Base-by-base conservation (phyloP, 1,140 invertebrate genomes). In the Euwallacea fornicatus region DNA sequence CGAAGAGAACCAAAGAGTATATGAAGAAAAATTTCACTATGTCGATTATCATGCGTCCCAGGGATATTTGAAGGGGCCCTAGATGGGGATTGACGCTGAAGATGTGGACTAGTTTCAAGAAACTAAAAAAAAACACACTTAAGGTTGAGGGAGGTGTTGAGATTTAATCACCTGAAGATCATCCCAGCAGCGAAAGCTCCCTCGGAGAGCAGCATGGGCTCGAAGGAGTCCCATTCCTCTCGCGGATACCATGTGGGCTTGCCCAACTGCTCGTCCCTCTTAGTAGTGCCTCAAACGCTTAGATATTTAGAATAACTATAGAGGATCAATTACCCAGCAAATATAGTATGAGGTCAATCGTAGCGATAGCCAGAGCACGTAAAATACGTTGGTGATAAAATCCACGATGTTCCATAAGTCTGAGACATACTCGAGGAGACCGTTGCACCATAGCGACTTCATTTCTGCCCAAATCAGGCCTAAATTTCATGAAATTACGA, bases 351-450 rank as follows among this genome's bases (percentile, higher is more conserved):
- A 86, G 0, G 89, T 89, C 15, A 87, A 82, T 74, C 96, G 85
- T 71, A 98, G 84, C 69, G 88, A 87, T 62, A 98, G 89, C 90
- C 96, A 98, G 33, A 93, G 89, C 15, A 98, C 90, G 79, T 98
- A 98, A 75, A 98, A 93, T 72, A 90, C 87, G 81, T 98, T 97
- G 13, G 94, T 96, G 74, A 97, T 91, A 78, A 97, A 98, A 81
- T 98, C 97, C 6, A 98, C 91, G 74, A 98, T 94, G 80, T 98
- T 98, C 97, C 97, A 98, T 68, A 98, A 87, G 83, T 98, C 96
- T 58, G 89, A 89, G 42, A 96, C 84, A 78, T 98, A 98, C 54
- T 96, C 93, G 42, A 91, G 80, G n/a, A 98, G 78, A 0, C 96
- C 96, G 69, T 91, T 92, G 0, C 88, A 85, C 90, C 95, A 98